A percentile compares a stretch with the other conserved stretches of the same genome.
These are phyloP conservation scores for Drosophila arizonae DNA, from an alignment of 1,140 invertebrate species.

Conservation along the genomic window DNA sequence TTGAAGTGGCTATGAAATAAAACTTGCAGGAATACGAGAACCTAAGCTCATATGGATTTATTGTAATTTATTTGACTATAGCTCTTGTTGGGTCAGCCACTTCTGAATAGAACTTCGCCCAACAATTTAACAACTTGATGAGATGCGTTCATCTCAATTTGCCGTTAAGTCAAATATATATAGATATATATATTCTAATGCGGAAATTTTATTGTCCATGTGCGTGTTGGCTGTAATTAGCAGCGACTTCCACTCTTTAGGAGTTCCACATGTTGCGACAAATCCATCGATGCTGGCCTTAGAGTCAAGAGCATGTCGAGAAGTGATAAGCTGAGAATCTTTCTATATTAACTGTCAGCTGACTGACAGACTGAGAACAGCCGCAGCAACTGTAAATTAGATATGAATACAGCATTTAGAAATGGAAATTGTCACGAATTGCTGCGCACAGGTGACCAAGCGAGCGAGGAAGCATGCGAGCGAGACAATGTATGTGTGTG, in stretches of 20 bases:
- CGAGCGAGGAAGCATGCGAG: slow-evolving; percentile 5
- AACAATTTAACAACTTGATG: not conserved
- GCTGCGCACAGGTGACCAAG: slow-evolving; percentile 36
- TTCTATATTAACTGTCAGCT: slow-evolving; percentile 4
- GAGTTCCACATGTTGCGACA: slow-evolving; percentile 41
- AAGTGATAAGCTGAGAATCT: slow-evolving; percentile 60
- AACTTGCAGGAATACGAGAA: not conserved
- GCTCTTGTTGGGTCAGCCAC: not conserved
- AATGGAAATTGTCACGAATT: slow-evolving; percentile 46
- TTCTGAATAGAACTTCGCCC: too few relatives aligned
- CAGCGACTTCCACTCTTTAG: not conserved
- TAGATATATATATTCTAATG: slow-evolving; percentile 18
- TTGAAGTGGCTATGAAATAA: not conserved
- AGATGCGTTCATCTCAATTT: slow-evolving; percentile 11
- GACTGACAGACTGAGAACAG: not conserved
- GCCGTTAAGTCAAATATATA: slow-evolving; percentile 35
- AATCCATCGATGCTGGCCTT: slow-evolving; percentile 61
- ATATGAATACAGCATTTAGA: slow-evolving; percentile 17
- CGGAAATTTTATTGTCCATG: slow-evolving; percentile 55
- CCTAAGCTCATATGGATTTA: too few relatives aligned
- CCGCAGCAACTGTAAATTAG: slow-evolving; percentile 38
- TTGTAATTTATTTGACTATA: not conserved
- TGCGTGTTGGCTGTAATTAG: slow-evolving; percentile 69
- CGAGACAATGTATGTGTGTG: slow-evolving; percentile 13
- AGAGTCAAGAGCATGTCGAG: slow-evolving; percentile 62